Evolutionary conservation across 1,140 invertebrate genomes (phyloP), one percentile per base, ranked within the genome.

Genomic region (Diploscapter pachys): DNA sequence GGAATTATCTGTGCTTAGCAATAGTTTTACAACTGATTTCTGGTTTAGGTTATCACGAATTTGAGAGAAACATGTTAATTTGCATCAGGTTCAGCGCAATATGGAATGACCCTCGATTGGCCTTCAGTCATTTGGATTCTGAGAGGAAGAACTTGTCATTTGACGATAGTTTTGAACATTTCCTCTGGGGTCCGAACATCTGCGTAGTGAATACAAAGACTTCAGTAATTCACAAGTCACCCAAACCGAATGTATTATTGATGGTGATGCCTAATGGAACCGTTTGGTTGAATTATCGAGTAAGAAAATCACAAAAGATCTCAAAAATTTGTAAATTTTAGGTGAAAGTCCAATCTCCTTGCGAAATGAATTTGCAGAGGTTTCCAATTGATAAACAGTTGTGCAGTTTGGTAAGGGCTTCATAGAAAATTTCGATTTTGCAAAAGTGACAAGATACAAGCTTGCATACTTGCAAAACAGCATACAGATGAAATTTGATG

Each of bases 171-270:
- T 84, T 84, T 56, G 83, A 84, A 72, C 66, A 83, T 78, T 73
- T 67, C 49, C 64, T 85, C 11, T 85, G 84, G 84, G 78, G 79
- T n/a, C 83, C 83, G 51, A 85, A 85, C 71, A 84, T 85, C 13
- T 85, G 84, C 63, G 56, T 85, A 13, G 83, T 85, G 8, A 85
- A 85, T 66, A 85, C 84, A 55, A 86, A 86, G 70, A 72, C 73
- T 6, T 68, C 82, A 4, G 65, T 67, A 13, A 74, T 85, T 52
- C 83, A 85, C 65, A 8, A 57, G 5, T 86, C 84, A 9, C 83
- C 83, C 0, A 85, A 83, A 69, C 75, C 82, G 2, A 85, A 85
- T 72, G 84, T 85, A 3, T 73, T 85, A 6, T 63, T 85, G 51
- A 86, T 85, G 84, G 57, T 85, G 8, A 66, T 86, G 8, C 64